Percentiles rank a stretch among this genome's conserved stretches.
Evolutionary conservation across 2,888 invertebrate species (phyloP).

Genomic region (Morinoia aosen): DNA sequence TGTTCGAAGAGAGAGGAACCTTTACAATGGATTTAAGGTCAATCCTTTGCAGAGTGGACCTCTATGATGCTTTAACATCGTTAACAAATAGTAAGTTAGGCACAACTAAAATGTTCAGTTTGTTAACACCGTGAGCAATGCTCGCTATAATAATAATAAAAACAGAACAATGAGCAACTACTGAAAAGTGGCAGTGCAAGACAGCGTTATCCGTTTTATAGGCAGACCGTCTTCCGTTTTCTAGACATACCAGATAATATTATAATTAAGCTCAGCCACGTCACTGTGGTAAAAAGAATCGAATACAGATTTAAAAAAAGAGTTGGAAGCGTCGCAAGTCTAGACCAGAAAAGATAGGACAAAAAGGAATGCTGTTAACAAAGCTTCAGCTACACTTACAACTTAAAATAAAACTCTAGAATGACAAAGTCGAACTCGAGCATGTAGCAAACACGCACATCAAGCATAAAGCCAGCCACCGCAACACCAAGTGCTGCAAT

Average conservation of each 20-base stretch:
- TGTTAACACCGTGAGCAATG: not conserved
- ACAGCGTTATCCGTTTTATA: not conserved
- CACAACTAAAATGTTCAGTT: not conserved
- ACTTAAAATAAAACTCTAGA: slow-evolving; percentile 1
- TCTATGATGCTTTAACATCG: not conserved
- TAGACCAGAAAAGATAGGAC: not conserved
- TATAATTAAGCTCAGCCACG: not conserved
- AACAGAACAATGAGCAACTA: not conserved
- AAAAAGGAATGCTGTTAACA: slow-evolving; percentile 4
- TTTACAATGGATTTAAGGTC: not conserved
- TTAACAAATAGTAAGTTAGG: not conserved
- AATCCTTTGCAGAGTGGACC: not conserved
- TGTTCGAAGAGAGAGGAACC: no score
- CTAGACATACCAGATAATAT: not conserved
- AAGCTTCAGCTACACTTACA: not conserved
- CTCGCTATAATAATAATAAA: no score
- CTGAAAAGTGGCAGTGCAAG: not conserved
- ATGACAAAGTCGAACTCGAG: not conserved
- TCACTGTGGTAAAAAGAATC: not conserved
- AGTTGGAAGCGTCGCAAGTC: not conserved
- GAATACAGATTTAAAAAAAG: not conserved
- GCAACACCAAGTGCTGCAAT: not conserved
- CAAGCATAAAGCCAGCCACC: not conserved
- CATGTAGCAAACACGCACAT: not conserved
- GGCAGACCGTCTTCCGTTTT: not conserved